Evolutionary conservation across 2,888 invertebrate genomes (phyloP), one percentile per base, ranked within the genome.

Genomic region (Melitaea athalia): DNA sequence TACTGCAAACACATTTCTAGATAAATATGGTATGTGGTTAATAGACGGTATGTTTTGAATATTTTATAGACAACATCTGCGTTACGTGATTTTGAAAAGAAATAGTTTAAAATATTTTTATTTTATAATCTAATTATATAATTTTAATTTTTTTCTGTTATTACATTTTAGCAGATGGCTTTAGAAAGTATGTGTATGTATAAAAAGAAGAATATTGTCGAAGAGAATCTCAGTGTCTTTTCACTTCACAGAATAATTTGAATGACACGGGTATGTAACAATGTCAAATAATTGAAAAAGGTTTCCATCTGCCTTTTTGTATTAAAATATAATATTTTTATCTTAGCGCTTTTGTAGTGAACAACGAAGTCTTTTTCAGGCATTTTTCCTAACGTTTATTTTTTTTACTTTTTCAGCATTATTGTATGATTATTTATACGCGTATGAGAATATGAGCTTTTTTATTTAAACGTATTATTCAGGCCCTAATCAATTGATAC

Each of bases 221-320:
- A 38, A 61, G 57, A 31, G 38, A 15, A 55, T n/a, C 45, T 24
- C 60, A 15, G 38, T 31, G 55, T 65, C 45, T 42, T 62, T 62
- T 57, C 59, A 62, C 17, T 42, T 67, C 62, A 62, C 49, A 43
- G 42, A 62, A 67, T 57, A 67, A 62, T 57, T 59, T 63, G 43
- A 67, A 57, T 67, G 57, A 43, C 50, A 62, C 47, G 57, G 62
- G 47, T 62, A 62, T 57, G 42, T 60, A 47, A 45, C 31, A 60
- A 47, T 60, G 60, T 45, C 60, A 60, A 60, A 60, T 60, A 47
- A 60, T 60, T 47, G 57, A 67, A 67, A 59, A 53, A 43, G 62
- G 42, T 62, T 66, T n/a, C 7, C 47, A 38, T 55, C 42, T 57
- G 57, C 15, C 42, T 38, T 33, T 64, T 59, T 59, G 59, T 64